phyloP scores from a whole-genome alignment of 2,797 vertebrate genomes.

The Phyllotis vaccarum region DNA sequence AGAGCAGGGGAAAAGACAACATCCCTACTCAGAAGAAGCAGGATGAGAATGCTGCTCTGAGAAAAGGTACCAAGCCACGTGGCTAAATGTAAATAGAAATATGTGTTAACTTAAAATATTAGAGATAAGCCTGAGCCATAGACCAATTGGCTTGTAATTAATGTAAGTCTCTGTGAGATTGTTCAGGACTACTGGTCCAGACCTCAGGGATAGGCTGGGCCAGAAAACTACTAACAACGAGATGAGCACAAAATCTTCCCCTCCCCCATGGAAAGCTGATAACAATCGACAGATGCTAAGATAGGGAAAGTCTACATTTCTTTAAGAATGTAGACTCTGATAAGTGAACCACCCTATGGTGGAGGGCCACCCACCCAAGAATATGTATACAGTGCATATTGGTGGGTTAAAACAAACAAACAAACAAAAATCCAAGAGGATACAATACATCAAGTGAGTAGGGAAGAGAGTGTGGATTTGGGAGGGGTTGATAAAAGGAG shows the following conservation, averaged over 20 bases:
- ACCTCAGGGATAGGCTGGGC: no score
- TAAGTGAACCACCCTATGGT: background rate
- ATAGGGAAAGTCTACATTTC: background rate
- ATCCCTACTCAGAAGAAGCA: no score
- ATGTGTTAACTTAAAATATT: no score
- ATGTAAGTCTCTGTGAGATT: no score
- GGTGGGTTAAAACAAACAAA: background rate
- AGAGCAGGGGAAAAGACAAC: no score
- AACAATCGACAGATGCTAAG: background rate
- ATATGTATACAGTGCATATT: background rate
- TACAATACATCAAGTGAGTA: background rate
- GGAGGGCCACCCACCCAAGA: background rate
- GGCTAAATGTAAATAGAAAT: no score
- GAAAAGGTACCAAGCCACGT: no score
- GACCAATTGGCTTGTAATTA: no score
- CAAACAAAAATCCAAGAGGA: background rate
- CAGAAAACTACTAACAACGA: no score
- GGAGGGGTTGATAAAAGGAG: background rate
- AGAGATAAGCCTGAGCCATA: no score
- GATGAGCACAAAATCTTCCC: background rate
- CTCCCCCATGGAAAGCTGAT: background rate
- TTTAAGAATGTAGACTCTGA: background rate
- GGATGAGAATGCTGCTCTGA: no score
- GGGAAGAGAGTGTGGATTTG: background rate
- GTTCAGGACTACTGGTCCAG: no score